phyloP scores from a whole-genome alignment of 30 jellyfish, hydroid and myxozoan species.

The Aurelia sp. region DNA sequence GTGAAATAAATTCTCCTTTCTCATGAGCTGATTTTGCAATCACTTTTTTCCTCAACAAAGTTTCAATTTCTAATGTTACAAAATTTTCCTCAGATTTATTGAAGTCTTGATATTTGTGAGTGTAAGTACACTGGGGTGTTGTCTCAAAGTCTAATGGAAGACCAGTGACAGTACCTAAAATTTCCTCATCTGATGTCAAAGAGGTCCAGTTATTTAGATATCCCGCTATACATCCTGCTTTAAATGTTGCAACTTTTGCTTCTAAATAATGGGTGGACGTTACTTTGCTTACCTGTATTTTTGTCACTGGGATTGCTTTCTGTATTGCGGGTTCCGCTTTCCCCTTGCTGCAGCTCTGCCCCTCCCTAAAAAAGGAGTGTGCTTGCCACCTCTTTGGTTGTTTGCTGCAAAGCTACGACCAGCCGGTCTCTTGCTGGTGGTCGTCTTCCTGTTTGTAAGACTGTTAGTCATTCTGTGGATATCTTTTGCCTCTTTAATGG shows the following conservation, averaged over 20 bases:
- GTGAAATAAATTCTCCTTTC: conserved; percentile 34
- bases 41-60: not conserved
- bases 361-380: conserved; percentile 28
- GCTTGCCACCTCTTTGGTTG: not conserved
- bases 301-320: not conserved
- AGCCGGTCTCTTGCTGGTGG: conserved; percentile 8
- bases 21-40: conserved; percentile 23
- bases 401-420: not conserved
- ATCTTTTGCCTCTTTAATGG: conserved; percentile 22
- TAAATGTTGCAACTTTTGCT: conserved; percentile 25
- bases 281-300: not conserved
- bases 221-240: conserved; percentile 35
- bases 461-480: conserved; percentile 13
- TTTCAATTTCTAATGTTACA: not conserved
- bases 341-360: conserved; percentile 3
- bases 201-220: conserved; percentile 9
- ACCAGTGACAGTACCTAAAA: conserved; percentile 22
- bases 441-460: not conserved
- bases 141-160: conserved; percentile 11
- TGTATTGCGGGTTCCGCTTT: not conserved
- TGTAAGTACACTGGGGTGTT: not conserved
- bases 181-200: conserved; percentile 12
- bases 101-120: not conserved
- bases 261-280: not conserved
- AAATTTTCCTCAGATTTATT: no score